Conservation (phyloP, 2,113 vertebrate genomes). For the Mesocricetus auratus region DNA sequence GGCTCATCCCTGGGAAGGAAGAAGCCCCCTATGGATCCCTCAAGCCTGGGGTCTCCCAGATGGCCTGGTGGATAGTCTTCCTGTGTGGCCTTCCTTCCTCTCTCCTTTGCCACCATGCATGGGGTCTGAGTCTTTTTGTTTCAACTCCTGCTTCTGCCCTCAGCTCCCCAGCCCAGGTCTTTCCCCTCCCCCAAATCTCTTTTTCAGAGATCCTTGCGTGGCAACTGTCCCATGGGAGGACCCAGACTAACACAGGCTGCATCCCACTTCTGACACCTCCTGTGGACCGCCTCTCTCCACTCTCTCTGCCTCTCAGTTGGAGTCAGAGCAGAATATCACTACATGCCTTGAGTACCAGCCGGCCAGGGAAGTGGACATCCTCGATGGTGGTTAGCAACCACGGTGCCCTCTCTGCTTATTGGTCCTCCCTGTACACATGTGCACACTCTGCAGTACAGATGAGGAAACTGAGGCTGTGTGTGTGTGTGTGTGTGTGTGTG, state of each 20-base stretch:
- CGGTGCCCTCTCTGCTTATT: not conserved
- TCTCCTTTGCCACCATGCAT: too few relatives aligned
- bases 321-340: not conserved
- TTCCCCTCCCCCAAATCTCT: not conserved
- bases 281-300: not conserved
- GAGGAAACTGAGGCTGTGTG: not conserved
- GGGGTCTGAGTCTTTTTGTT: not conserved
- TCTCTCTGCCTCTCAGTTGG: not conserved
- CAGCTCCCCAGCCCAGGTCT: not conserved
- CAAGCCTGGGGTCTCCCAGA: not conserved
- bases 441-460: not conserved
- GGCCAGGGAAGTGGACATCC: not conserved
- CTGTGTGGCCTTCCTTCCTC: not conserved
- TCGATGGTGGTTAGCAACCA: not conserved
- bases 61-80: not conserved
- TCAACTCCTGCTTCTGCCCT: not conserved
- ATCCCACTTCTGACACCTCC: not conserved
- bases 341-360: not conserved
- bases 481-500: too few relatives aligned
- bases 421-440: not conserved
- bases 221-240: not conserved
- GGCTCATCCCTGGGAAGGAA: not conserved
- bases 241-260: not conserved
- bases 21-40: not conserved
- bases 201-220: not conserved